A percentile compares a stretch with the other conserved stretches of the same genome.
These are phyloP conservation scores for Rhincodon typus DNA, from an alignment of 2,797 vertebrate genomes.

Conservation along the genomic window DNA sequence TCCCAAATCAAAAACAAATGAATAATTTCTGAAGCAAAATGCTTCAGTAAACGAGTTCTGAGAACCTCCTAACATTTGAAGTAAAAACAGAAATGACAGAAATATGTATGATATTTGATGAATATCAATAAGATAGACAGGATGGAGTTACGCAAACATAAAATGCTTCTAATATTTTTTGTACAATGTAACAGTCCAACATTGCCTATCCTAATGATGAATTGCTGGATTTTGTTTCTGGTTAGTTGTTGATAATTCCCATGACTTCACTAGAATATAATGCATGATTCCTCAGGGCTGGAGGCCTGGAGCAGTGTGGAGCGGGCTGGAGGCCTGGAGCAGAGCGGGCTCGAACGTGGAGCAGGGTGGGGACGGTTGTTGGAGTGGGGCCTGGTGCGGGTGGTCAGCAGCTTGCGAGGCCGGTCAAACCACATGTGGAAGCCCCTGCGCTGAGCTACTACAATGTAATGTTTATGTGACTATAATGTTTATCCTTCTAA, in stretches of 20 bases:
- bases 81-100: not conserved
- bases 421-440: no score
- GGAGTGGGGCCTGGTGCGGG: no score
- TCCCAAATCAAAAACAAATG: no score
- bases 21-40: not conserved
- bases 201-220: not conserved
- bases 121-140: not conserved
- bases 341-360: no score
- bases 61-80: not conserved
- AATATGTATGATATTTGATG: not conserved
- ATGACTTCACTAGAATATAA: not conserved
- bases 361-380: no score
- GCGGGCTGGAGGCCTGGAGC: no score
- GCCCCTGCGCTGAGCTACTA: no score
- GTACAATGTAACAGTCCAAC: not conserved
- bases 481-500: no score
- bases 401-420: no score
- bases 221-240: not conserved
- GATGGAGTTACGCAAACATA: not conserved
- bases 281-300: not conserved
- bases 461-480: no score
- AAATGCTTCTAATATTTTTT: not conserved
- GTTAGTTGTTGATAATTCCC: not conserved
- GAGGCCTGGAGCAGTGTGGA: no score
- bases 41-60: not conserved